Base-by-base conservation (phyloP, 1,140 invertebrate species). In the Rhopalosiphum padi region DNA sequence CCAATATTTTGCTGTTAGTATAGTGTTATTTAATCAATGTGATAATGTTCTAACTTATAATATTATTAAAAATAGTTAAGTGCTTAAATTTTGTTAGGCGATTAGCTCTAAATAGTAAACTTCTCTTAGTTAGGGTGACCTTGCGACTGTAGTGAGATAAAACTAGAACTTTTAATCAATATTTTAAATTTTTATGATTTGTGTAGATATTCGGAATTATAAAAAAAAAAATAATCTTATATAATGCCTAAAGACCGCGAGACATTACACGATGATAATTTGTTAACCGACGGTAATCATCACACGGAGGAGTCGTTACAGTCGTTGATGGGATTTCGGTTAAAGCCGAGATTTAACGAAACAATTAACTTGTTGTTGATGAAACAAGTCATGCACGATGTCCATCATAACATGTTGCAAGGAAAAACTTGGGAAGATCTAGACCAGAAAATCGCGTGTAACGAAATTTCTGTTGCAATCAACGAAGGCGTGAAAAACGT, bases 281-380 rank as follows among this genome's bases (percentile, higher is more conserved):
- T 21, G 8, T 37, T 22, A 22, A 25, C 9, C 0, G 5, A 55
- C 87, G 0, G 2, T 37, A 18, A 37, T 7, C 51, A 11, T 22
- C 51, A 0, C 21, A 55, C 87, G 6, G 87, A 90, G 23, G 53
- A 90, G 23, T 60, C 88, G 53, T 60, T 60, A 60, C 53, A 90
- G 23, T 41, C 88, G 88, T 30, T 60, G 51, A 90, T 60, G 22
- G 88, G 88, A n/a, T 60, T 60, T 90, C 88, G 88, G 9, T 60
- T 60, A 25, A 41, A 21, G 37, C 88, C 88, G 53, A 23, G 53
- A 35, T 30, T 60, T 15, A 18, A 18, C 23, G 53, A 90, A 21
- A 60, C 11, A 15, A 43, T 90, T 4, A 25, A 43, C 25, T 25
- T 30, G 35, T 0, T 0, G 8, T 30, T 6, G 22, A 35, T 90